A percentile compares a stretch with the other conserved stretches of the same genome.
These are phyloP conservation scores for Eulemur rufifrons DNA, from an alignment of 2,113 vertebrate species.

Conservation along the genomic window DNA sequence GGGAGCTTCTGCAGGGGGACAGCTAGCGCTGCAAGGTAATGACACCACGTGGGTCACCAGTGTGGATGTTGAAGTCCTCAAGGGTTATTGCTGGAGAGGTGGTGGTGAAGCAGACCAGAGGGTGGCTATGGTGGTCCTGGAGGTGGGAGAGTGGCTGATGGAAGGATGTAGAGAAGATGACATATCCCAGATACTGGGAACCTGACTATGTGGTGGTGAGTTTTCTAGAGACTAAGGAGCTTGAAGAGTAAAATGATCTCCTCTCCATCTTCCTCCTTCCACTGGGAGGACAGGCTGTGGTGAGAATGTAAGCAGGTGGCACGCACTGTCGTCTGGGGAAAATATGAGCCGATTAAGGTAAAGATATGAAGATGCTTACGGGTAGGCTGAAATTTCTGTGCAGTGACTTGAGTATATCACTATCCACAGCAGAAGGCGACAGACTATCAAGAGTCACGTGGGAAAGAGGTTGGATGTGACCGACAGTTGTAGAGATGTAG, in stretches of 20 bases:
- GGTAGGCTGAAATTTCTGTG: neutral
- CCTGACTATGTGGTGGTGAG: neutral
- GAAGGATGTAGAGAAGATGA: neutral
- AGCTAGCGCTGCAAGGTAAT: neutral
- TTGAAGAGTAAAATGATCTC: neutral
- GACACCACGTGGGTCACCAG: neutral
- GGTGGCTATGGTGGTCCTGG: fast-evolving
- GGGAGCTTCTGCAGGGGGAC: neutral
- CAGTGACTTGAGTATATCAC: neutral
- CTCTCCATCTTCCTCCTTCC: neutral
- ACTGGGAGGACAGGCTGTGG: neutral
- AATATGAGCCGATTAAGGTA: neutral
- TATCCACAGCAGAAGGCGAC: neutral
- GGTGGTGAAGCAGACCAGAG: neutral
- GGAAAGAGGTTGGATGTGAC: fast-evolving
- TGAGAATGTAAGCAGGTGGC: neutral
- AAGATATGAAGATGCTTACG: neutral
- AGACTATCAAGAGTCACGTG: neutral
- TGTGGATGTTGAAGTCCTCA: neutral
- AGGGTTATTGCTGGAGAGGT: neutral
- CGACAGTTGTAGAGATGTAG: neutral
- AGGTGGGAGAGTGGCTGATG: neutral
- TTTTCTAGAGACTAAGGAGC: neutral
- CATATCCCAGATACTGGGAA: neutral
- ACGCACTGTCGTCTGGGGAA: neutral